Base-by-base conservation (phyloP, 23 tunicate species). In the Ciona savignyi region DNA sequence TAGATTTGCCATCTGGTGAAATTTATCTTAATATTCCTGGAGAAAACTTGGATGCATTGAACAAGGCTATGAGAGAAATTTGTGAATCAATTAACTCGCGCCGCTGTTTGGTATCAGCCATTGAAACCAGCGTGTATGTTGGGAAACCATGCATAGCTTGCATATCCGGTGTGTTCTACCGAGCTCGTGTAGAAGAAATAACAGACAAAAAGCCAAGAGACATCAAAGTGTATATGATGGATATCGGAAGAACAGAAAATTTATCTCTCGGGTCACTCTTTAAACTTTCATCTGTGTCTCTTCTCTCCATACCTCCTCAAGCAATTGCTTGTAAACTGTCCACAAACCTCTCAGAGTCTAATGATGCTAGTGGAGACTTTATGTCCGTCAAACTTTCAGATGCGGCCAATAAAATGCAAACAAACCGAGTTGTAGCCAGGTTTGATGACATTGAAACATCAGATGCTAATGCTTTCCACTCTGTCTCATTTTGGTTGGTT, bases 271-370 rank as follows among this genome's bases (percentile, higher is more conserved):
- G 73, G 19, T n/a, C 60, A 6, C 34, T 83, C 66, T 30, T 76
- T 28, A 83, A 83, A 70, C 28, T 83, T 0, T 77, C 77, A 2
- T 63, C 34, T 62, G 89, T 76, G 70, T 15, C 51, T 6, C 33
- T 70, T 35, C 26, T 77, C 22, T 70, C 73, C 29, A 71, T 83
- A 2, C 89, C 89, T 3, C 73, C 77, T 2, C 89, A 83, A 77
- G 89, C 89, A 3, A 29, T 76, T 1, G 76, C 77, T 51, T 83
- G 89, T 66, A 70, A 65, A 28, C 24, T 83, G 21, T 70, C 89
- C 3, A 21, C 64, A n/a, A 27, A 32, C 15, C 56, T 6, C 9
- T 9, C 9, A 15, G 56, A 42, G 56, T 6, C 15, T 9, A 9
- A 6, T 9, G 56, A 9, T 42, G 56, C 56, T 6, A 15, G 11